These are phyloP conservation scores for Falco peregrinus DNA, from an alignment of 2,797 vertebrate species.

Conservation along the genomic window DNA sequence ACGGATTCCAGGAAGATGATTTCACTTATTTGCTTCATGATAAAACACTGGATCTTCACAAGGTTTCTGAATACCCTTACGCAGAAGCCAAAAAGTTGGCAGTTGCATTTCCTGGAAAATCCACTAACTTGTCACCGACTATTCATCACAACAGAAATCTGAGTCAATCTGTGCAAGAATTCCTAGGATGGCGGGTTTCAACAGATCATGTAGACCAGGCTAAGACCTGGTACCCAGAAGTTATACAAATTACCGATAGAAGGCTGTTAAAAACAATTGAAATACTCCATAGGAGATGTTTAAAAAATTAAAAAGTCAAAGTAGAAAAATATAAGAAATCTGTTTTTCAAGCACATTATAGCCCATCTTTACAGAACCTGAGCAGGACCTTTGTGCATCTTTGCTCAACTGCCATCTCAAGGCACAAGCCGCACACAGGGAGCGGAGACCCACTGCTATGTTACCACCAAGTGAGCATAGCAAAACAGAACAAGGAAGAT, in stretches of 20 bases:
- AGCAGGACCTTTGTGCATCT: not conserved
- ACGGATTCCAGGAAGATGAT: conserved; percentile 78
- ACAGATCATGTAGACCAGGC: not conserved
- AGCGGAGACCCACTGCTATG: not conserved
- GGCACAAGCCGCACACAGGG: accelerated
- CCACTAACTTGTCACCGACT: conserved; percentile 39
- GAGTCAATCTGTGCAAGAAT: conserved; percentile 56
- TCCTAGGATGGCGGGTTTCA: conserved; percentile 25
- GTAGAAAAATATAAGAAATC: not conserved
- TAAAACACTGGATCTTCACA: conserved; percentile 60
- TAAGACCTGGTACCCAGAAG: not conserved
- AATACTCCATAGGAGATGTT: not conserved
- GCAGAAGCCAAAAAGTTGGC: conserved; percentile 42
- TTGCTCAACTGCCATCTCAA: not conserved
- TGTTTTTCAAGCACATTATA: not conserved
- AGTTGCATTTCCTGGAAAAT: conserved; percentile 75
- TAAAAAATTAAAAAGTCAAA: not conserved
- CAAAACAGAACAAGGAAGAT: not conserved
- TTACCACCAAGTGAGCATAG: accelerated
- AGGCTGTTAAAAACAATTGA: not conserved
- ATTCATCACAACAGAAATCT: conserved; percentile 51
- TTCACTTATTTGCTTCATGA: conserved; percentile 67
- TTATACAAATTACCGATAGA: not conserved
- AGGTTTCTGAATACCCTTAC: conserved; percentile 42
- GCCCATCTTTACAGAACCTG: not conserved